These are phyloP conservation scores for Ciconia boyciana DNA, from an alignment of 2,113 vertebrate genomes.

Conservation along the genomic window DNA sequence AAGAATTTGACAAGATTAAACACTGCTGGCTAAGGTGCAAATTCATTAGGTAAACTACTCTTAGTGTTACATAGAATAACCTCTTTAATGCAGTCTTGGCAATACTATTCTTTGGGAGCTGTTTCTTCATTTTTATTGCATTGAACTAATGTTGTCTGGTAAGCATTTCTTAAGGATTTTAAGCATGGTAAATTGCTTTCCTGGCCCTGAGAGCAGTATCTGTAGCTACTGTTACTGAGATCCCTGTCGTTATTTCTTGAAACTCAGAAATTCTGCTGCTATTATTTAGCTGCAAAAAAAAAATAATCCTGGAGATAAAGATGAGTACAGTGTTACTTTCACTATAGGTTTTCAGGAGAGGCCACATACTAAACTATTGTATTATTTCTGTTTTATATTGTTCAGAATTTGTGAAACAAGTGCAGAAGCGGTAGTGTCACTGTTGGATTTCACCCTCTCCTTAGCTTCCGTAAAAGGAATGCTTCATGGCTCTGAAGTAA, in stretches of 20 bases:
- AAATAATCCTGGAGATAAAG: too few species aligned
- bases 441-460: background rate
- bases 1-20: background rate
- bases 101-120: background rate
- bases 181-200: background rate
- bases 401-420: background rate
- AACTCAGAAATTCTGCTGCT: background rate
- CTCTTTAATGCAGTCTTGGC: background rate
- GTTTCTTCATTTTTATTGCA: background rate
- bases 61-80: background rate
- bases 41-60: background rate
- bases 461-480: background rate
- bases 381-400: background rate
- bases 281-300: background rate
- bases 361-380: background rate
- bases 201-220: background rate
- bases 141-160: background rate
- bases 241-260: background rate
- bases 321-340: background rate
- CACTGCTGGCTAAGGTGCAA: background rate
- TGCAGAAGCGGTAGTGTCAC: background rate
- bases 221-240: background rate
- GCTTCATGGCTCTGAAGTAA: background rate
- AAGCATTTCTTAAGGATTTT: background rate
- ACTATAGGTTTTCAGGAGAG: background rate